Evolutionary conservation across 2,797 vertebrate species (phyloP).

Genomic region (Potorous gilbertii): DNA sequence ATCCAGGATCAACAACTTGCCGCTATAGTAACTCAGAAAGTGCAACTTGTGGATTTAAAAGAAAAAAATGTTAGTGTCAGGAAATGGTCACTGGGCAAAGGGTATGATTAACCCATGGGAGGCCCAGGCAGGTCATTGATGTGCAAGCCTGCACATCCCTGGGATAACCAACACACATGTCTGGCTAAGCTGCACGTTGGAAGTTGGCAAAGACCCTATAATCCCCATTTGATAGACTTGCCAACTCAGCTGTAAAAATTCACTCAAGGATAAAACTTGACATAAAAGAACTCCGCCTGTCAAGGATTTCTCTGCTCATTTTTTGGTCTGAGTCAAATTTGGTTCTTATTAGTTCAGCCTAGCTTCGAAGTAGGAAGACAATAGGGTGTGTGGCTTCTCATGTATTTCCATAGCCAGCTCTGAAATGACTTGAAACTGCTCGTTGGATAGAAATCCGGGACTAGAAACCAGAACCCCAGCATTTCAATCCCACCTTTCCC

Average conservation of each 20-base stretch:
- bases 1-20: constrained; percentile 85
- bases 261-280: constrained; percentile 76
- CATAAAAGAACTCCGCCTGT: constrained; percentile 68
- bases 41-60: constrained; percentile 79
- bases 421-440: constrained; percentile 15
- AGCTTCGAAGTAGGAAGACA: constrained; percentile 70
- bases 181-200: constrained; percentile 14
- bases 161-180: background rate
- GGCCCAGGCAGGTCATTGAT: background rate
- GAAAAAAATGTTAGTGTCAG: constrained; percentile 74
- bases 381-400: constrained; percentile 63
- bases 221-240: constrained; percentile 72
- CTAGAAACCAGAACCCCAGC: background rate
- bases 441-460: constrained; percentile 27
- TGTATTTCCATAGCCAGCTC: constrained; percentile 44
- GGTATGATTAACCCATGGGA: constrained; percentile 62
- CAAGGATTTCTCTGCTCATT: constrained; percentile 72
- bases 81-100: constrained; percentile 69
- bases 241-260: constrained; percentile 79
- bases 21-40: constrained; percentile 83
- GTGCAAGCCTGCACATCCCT: background rate
- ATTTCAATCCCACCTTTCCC: constrained; percentile 27
- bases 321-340: constrained; percentile 70
- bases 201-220: constrained; percentile 47
- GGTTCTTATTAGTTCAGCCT: constrained; percentile 79